Conservation (phyloP, 2,888 invertebrate species). For the Copidosoma aretas region DNA sequence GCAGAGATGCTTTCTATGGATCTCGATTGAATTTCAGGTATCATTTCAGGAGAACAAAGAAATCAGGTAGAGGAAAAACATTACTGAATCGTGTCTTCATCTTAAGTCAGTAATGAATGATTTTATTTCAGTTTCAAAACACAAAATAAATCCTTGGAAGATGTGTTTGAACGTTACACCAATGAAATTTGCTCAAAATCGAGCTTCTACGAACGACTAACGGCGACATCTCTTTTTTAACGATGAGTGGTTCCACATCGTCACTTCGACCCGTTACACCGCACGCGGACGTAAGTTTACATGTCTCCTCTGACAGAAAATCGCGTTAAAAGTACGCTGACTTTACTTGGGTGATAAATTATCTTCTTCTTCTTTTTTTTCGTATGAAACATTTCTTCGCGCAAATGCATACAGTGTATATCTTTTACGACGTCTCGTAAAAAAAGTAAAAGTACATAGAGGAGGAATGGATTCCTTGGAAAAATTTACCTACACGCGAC, state of each 20-base stretch:
- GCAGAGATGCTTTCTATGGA: no score
- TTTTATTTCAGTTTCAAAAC: no score
- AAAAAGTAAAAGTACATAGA: constrained; percentile 19
- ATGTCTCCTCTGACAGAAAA: constrained; percentile 41
- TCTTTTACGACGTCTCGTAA: constrained; percentile 33
- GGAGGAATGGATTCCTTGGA: background rate
- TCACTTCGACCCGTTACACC: constrained; percentile 16
- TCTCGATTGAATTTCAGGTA: no score
- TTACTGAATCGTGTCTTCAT: no score
- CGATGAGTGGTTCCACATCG: constrained; percentile 29
- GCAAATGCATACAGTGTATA: constrained; percentile 12
- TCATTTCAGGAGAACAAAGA: no score
- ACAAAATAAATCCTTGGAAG: no score
- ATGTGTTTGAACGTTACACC: no score
- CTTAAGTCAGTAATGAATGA: no score
- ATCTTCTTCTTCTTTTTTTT: constrained; percentile 33
- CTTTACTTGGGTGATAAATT: constrained; percentile 39
- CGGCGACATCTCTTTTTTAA: constrained; percentile 31
- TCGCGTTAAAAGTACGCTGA: constrained; percentile 49
- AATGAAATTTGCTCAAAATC: background rate
- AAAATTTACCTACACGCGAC: constrained; percentile 28
- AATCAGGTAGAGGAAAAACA: no score
- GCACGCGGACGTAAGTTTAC: background rate
- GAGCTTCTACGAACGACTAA: constrained; percentile 11
- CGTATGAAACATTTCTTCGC: constrained; percentile 23